Base-by-base conservation (phyloP, 2,113 vertebrate genomes). In the Sebastes schlegelii region DNA sequence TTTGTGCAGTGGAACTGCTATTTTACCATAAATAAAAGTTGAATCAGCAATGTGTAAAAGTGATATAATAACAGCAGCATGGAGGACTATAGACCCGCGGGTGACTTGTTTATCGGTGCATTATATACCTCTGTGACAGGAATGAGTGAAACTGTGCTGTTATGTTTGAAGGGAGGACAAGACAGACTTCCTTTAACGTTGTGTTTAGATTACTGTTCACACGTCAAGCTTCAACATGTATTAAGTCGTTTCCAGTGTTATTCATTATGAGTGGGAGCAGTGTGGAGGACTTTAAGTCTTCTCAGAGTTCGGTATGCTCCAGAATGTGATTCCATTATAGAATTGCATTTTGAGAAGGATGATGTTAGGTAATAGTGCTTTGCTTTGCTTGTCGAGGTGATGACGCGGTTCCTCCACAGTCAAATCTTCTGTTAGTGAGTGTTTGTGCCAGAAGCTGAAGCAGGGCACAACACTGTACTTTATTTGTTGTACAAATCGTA, bases 81-180 rank as follows among this genome's bases (percentile, higher is more conserved):
- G 1, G 8, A 57, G 42, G n/a, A 65, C 48, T 17, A 14, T 3
- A 17, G 42, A 43, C 2, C n/a, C 6, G 7, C 12, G 4, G 49
- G 60, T 65, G 60, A 21, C 69, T 64, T 66, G 43, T 49, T 67
- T 66, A 67, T 81, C 70, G 19, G 45, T 12, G 19, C 42, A 34
- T 67, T 62, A 54, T 54, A 16, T 11, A 40, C 16, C 49, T 42
- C 52, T 19, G 42, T 58, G 45, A 66, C 52, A 51, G 8, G 14
- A 51, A 43, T 23, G 17, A 45, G n/a, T 6, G 21, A 7, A 23
- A 60, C 23, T 57, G 6, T 69, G 19, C 8, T 17, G 3, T 76
- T 23, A 49, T 8, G 48, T 49, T 45, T 40, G 46, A 63, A 11
- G 34, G 26, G 14, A 58, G 61, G 17, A 40, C 46, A 16, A 68